phyloP scores from a whole-genome alignment of 53 echinoderm and acorn worm genomes.

The Hippasteria phrygiana region DNA sequence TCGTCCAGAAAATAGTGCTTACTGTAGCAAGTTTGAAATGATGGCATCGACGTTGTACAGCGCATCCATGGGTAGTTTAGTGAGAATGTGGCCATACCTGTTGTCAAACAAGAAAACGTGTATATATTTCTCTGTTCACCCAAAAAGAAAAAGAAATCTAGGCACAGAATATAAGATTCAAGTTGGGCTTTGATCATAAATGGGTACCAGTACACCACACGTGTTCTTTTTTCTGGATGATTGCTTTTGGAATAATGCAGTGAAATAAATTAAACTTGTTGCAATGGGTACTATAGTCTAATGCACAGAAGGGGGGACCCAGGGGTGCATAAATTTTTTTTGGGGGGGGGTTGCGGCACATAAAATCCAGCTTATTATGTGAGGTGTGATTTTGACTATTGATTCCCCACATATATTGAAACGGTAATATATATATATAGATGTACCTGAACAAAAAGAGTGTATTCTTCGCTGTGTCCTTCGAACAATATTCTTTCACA shows the following conservation, averaged over 20 bases:
- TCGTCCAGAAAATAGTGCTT: slow-evolving; percentile 67
- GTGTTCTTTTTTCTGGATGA: too few relatives aligned
- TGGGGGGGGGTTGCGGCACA: too few relatives aligned
- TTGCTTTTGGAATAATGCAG: too few relatives aligned
- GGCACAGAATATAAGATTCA: background rate
- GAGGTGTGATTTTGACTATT: background rate
- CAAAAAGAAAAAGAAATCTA: background rate
- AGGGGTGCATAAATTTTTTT: too few relatives aligned
- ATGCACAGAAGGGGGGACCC: too few relatives aligned
- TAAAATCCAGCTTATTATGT: too few relatives aligned
- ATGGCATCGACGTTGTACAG: slow-evolving; percentile 87
- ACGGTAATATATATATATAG: background rate
- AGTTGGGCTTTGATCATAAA: too few relatives aligned
- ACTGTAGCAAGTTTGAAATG: slow-evolving; percentile 92
- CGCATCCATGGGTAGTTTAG: slow-evolving; percentile 82
- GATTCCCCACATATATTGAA: background rate
- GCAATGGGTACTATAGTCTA: too few relatives aligned
- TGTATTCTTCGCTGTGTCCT: slow-evolving; percentile 16
- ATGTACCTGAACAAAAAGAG: slow-evolving; percentile 64
- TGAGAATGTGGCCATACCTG: slow-evolving; percentile 77
- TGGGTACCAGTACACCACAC: too few relatives aligned
- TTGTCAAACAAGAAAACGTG: slow-evolving; percentile 32
- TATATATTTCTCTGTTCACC: background rate
- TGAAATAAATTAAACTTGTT: too few relatives aligned
- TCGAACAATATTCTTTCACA: slow-evolving; percentile 53